Conservation (phyloP, 2,797 vertebrate species). For the Rousettus madagascariensis region DNA sequence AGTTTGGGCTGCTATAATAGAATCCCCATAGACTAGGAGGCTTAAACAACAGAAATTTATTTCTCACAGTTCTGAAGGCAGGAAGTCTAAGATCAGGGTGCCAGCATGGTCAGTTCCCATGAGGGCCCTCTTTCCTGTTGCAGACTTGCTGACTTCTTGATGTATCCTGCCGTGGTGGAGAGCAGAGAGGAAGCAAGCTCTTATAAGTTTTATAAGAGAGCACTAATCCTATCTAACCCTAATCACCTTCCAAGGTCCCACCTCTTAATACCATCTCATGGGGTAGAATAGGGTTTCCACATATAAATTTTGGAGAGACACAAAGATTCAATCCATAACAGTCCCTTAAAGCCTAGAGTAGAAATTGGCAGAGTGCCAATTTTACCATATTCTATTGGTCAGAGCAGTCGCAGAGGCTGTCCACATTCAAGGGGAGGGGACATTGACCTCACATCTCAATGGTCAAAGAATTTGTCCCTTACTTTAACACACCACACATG, state of each 20-base stretch:
- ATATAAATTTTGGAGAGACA: not conserved
- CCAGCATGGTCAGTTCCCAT: not conserved
- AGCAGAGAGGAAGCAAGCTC: not conserved
- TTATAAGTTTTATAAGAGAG: not conserved
- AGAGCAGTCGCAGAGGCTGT: not conserved
- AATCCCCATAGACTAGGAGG: not conserved
- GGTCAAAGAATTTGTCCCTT: not conserved
- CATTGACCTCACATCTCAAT: not conserved
- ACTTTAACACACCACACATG: not conserved
- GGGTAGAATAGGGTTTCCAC: not conserved
- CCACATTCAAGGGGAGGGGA: not conserved
- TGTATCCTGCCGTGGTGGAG: not conserved
- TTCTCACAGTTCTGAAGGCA: not conserved
- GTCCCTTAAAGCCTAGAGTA: not conserved
- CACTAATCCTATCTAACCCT: not conserved
- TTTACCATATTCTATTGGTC: not conserved
- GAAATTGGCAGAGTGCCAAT: not conserved
- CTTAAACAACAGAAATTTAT: not conserved
- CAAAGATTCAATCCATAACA: not conserved
- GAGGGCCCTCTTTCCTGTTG: not conserved
- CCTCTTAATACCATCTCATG: not conserved
- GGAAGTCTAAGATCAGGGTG: not conserved
- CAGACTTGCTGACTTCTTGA: not conserved
- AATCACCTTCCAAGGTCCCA: not conserved
- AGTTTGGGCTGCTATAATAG: not conserved